phyloP scores from a whole-genome alignment of 30 jellyfish, hydroid and myxozoan species.

The Pseudorhiza aurosa region DNA sequence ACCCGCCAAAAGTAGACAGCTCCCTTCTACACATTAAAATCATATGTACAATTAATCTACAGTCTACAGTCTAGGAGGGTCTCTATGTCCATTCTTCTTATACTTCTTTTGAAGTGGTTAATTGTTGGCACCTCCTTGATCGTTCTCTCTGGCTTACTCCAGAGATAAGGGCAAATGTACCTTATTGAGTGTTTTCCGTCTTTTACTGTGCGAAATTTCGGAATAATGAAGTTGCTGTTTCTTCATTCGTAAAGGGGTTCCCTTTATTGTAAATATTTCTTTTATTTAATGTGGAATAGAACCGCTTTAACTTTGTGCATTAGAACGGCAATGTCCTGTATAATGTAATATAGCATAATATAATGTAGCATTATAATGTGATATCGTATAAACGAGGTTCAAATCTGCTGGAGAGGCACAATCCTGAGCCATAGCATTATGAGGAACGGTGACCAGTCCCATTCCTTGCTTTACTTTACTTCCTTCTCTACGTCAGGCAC shows the following conservation, averaged over 20 bases:
- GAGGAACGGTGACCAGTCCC: no score
- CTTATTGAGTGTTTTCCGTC: constrained; percentile 31
- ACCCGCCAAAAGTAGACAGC: constrained; percentile 6
- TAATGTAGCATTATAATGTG: no score
- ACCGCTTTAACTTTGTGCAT: constrained; percentile 27
- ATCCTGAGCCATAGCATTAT: no score
- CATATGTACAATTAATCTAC: constrained; percentile 29
- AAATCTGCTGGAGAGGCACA: no score
- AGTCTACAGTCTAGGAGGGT: constrained; percentile 4
- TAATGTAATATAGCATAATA: no score
- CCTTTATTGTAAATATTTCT: constrained; percentile 23
- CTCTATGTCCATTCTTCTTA: no score
- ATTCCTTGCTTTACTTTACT: no score
- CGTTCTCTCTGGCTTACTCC: constrained; percentile 34
- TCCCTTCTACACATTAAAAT: constrained; percentile 4
- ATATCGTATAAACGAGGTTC: no score
- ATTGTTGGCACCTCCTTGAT: constrained; percentile 44
- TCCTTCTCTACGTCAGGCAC: no score
- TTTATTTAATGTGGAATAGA: constrained; percentile 20
- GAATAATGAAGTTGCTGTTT: constrained; percentile 19
- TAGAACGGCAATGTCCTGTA: constrained; percentile 38
- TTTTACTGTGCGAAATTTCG: constrained; percentile 37
- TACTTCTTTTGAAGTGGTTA: no score
- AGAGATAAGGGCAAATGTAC: constrained; percentile 37
- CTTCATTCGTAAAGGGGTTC: constrained; percentile 25